Evolutionary conservation across 1,140 invertebrate genomes (phyloP).

Genomic region (Heterodera carotae): DNA sequence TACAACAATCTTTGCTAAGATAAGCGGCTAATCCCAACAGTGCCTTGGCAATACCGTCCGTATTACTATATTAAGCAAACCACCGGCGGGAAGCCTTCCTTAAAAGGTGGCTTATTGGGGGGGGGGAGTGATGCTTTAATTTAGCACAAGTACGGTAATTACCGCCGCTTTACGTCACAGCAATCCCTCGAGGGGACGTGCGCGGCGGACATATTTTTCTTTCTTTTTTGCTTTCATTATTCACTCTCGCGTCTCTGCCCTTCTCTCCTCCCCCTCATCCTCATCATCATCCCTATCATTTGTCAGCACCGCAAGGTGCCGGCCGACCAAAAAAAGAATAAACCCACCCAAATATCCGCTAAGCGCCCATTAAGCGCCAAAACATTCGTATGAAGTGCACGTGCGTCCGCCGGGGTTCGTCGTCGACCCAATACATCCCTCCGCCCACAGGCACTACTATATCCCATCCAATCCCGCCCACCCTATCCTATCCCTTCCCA

Average conservation of each 20-base stretch:
- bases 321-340: background rate
- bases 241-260: background rate
- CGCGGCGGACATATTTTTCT: no score
- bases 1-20: background rate
- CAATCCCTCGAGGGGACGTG: background rate
- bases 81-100: no score
- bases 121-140: no score
- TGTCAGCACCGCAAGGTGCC: background rate
- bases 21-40: no score
- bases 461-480: background rate
- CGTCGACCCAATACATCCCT: background rate
- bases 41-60: no score
- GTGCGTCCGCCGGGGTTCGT: background rate
- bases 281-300: background rate
- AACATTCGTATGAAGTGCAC: background rate
- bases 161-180: background rate
- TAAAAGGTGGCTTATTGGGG: no score
- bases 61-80: no score
- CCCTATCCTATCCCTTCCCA: no score
- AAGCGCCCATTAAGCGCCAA: no score
- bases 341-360: no score
- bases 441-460: no score
- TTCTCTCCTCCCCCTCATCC: background rate
- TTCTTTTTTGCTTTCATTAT: background rate
- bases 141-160: no score